Base-by-base conservation (phyloP, 37 sponge, comb jelly and placozoan species). In the Cladorhizidae sp. region DNA sequence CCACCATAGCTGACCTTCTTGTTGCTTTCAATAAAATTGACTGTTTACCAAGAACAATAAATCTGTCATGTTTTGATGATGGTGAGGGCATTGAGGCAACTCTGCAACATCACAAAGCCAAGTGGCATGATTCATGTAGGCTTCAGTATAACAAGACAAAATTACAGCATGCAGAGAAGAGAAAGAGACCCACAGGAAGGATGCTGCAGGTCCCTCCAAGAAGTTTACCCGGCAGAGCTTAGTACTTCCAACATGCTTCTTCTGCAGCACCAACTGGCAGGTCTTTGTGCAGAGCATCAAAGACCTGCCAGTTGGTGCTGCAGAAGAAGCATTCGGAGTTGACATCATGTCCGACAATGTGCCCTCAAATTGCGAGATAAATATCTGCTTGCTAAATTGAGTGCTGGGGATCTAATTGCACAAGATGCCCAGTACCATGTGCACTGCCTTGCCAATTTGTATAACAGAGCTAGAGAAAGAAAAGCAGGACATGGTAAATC, bases 401-500 rank as follows among this genome's bases (percentile, higher is more conserved):
- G 68, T 33, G 20, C 39, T 11, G 68, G 83, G 18, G 74, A 82
- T 58, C 41, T 40, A 42, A 73, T 82, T 73, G 83, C 83, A 25
- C 64, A 70, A 31, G 83, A 82, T 33, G 74, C 83, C 8, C 49
- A 67, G 68, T 73, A 82, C 54, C 74, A 82, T 69, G 21, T 1
- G 18, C 61, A 63, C 12, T 78, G 79, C 67, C 39, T 78, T 12
- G 42, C 49, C 23, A 18, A 40, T 35, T 29, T 80, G 71, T 80
- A 80, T 22, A 80, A 80, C 57, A 67, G 70, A 49, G 80, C 56
- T 6, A 80, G 80, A 69, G 26, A 37, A 65, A 29, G 31, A 56
- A n/a, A 75, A 35, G 32, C 32, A 55, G 14, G 57, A 55, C 3
- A 35, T 8, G 17, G 57, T 29, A 29, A 51, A 43, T 28, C 31